These are phyloP conservation scores for Nanger granti DNA, from an alignment of 2,113 vertebrate species.

Conservation along the genomic window DNA sequence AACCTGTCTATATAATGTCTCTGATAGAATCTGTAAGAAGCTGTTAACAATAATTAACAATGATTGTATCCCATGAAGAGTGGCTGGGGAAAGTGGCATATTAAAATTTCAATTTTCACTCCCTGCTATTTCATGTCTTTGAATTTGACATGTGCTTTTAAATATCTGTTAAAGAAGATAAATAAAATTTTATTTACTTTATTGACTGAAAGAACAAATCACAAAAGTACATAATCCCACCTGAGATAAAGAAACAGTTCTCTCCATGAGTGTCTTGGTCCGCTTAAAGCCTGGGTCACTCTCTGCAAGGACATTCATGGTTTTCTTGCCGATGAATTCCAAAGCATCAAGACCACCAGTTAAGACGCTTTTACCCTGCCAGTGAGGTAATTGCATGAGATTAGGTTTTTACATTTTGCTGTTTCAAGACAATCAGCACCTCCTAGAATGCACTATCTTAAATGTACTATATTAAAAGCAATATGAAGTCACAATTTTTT, in stretches of 20 bases:
- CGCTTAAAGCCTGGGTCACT: slow-evolving; percentile 96
- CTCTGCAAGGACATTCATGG: slow-evolving; percentile 97
- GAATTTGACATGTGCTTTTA: background rate
- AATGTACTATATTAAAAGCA: slow-evolving; percentile 35
- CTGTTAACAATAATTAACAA: background rate
- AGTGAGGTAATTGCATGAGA: slow-evolving; percentile 21
- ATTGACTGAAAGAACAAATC: background rate
- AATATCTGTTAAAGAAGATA: background rate
- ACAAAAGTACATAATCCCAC: slow-evolving; percentile 66
- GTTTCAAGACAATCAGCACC: background rate
- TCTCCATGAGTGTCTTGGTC: slow-evolving; percentile 96
- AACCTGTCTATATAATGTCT: background rate
- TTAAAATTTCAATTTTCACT: background rate
- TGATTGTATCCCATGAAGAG: background rate
- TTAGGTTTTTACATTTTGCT: slow-evolving; percentile 46
- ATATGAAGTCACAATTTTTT: slow-evolving; percentile 34
- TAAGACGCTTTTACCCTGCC: slow-evolving; percentile 93
- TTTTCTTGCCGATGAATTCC: slow-evolving; percentile 99
- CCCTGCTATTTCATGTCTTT: background rate
- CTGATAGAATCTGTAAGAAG: background rate
- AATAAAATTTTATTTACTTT: background rate
- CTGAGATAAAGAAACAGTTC: slow-evolving; percentile 95
- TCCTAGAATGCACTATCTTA: background rate
- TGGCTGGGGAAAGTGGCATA: background rate
- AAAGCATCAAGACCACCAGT: slow-evolving; percentile 95